Percentiles rank a stretch among this genome's conserved stretches.
These are phyloP conservation scores for Scortum barcoo DNA, from an alignment of 2,113 vertebrate species.

Conservation along the genomic window DNA sequence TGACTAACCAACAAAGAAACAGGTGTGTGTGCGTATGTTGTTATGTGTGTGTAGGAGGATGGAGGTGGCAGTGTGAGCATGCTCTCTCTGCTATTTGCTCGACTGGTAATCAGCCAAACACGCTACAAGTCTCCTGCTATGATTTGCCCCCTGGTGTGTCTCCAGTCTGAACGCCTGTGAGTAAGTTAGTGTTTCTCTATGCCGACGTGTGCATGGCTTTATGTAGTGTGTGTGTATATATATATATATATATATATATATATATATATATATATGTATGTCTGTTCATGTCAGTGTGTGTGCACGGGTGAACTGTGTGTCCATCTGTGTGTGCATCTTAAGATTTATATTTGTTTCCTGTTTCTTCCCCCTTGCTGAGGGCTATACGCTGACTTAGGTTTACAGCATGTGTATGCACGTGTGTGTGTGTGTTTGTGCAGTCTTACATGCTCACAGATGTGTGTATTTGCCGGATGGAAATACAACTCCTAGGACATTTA, in stretches of 20 bases:
- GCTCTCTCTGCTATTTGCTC: slow-evolving; percentile 75
- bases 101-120: slow-evolving; percentile 81
- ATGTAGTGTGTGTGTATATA: slow-evolving; percentile 43
- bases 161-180: slow-evolving; percentile 71
- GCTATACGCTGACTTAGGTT: slow-evolving; percentile 50
- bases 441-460: slow-evolving; percentile 52
- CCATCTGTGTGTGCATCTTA: slow-evolving; percentile 54
- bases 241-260: slow-evolving; percentile 37
- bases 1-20: slow-evolving; percentile 58
- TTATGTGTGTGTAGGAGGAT: slow-evolving; percentile 55
- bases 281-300: slow-evolving; percentile 51
- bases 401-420: slow-evolving; percentile 43
- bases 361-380: slow-evolving; percentile 67
- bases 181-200: slow-evolving; percentile 68
- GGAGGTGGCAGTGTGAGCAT: slow-evolving; percentile 69
- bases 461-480: slow-evolving; percentile 70
- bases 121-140: slow-evolving; percentile 74
- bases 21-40: slow-evolving; percentile 43
- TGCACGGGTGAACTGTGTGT: slow-evolving; percentile 37
- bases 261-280: slow-evolving; percentile 39
- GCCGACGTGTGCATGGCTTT: slow-evolving; percentile 64
- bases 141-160: slow-evolving; percentile 78
- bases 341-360: slow-evolving; percentile 80
- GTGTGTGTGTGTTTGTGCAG: slow-evolving; percentile 19
- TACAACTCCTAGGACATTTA: slow-evolving; percentile 83